Conservation (phyloP, 92 coral and sea anemone genomes). For the Montipora capitata region DNA sequence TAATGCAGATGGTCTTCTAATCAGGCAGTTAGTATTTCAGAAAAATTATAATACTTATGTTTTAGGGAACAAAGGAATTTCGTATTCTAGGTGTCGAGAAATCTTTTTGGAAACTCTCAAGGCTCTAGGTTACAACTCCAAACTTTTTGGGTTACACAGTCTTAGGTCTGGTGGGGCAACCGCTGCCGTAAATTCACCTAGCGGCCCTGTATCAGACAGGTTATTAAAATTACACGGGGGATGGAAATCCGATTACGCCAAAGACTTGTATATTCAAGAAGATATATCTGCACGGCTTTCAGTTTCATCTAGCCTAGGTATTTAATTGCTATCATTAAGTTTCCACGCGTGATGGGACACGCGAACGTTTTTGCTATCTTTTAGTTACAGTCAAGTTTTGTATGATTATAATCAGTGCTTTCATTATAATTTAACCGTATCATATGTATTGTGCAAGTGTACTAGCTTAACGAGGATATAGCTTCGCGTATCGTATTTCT, state of each 20-base stretch:
- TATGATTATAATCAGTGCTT: not conserved
- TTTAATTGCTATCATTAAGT: not conserved
- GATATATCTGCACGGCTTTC: not conserved
- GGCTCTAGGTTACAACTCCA: constrained; percentile 36
- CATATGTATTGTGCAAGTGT: not conserved
- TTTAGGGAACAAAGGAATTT: too few species aligned
- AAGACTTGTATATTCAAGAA: too few species aligned
- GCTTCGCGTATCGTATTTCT: not conserved
- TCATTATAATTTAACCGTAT: not conserved
- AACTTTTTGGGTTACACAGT: not conserved
- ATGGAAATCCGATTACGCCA: not conserved
- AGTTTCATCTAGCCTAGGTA: not conserved
- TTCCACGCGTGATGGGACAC: not conserved
- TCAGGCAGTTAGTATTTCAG: constrained; percentile 1
- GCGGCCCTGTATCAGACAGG: not conserved
- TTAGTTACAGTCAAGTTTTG: not conserved
- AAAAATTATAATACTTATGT: not conserved
- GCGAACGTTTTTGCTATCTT: too few species aligned
- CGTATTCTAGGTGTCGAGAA: constrained; percentile 46
- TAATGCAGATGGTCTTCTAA: not conserved
- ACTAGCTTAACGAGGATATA: not conserved
- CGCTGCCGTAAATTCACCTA: not conserved
- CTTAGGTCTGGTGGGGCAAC: too few species aligned
- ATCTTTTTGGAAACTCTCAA: constrained; percentile 24
- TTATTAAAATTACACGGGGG: not conserved